phyloP scores from a whole-genome alignment of 1,140 invertebrate genomes.

The Elysia chlorotica region DNA sequence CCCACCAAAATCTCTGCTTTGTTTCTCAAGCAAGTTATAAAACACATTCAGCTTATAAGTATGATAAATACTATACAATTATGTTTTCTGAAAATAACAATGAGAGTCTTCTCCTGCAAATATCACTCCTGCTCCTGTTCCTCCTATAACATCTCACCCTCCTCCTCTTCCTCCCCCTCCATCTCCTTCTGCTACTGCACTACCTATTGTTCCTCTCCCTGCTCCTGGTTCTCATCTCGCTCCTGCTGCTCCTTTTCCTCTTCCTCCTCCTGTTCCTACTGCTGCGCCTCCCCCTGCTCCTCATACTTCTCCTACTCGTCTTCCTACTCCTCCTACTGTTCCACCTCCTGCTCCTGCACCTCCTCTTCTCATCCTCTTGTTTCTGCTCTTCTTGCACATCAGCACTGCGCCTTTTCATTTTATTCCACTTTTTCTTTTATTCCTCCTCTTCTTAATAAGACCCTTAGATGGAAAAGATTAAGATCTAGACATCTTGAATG shows the following conservation, averaged over 20 bases:
- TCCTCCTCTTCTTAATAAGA: not conserved
- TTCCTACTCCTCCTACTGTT: not conserved
- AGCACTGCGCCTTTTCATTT: not conserved
- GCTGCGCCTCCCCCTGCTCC: not conserved
- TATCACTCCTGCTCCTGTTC: not conserved
- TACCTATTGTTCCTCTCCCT: not conserved
- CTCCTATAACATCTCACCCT: not conserved
- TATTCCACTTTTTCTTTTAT: not conserved
- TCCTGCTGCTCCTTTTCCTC: not conserved
- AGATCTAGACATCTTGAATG: too few species aligned
- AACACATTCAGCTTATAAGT: too few species aligned
- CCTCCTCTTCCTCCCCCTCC: not conserved
- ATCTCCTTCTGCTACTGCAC: not conserved
- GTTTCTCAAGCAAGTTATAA: too few species aligned
- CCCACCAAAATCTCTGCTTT: too few species aligned
- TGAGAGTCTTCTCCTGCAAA: not conserved
- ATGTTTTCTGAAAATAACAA: too few species aligned
- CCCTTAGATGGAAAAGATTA: too few species aligned
- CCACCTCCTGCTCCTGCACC: not conserved
- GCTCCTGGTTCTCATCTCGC: not conserved
- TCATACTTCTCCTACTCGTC: not conserved
- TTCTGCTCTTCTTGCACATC: too few species aligned
- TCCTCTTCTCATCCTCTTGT: too few species aligned
- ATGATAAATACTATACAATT: too few species aligned
- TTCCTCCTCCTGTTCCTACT: not conserved